A percentile compares a stretch with the other conserved stretches of the same genome.
These are phyloP conservation scores for Chloebia gouldiae DNA, from an alignment of 2,113 vertebrate genomes.

Conservation along the genomic window DNA sequence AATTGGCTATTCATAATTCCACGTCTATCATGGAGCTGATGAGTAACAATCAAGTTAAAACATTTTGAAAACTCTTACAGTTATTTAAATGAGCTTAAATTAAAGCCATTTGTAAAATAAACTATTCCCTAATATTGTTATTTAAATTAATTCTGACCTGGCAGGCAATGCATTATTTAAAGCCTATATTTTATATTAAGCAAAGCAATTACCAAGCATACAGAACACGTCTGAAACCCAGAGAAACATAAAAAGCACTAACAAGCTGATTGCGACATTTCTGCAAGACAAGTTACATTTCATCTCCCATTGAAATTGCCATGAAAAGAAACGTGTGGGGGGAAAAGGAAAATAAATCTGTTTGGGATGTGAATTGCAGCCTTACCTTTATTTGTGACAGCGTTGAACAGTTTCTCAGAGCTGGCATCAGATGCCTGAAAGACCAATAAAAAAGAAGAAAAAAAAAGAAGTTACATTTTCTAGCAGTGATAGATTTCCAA, in stretches of 20 bases:
- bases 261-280: conserved; percentile 54
- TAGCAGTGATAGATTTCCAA: neutral
- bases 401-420: conserved; percentile 96
- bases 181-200: conserved; percentile 61
- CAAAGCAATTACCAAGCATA: conserved; percentile 50
- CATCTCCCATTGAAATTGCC: conserved; percentile 49
- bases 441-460: conserved; percentile 52
- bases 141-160: conserved; percentile 68
- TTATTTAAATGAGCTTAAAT: conserved; percentile 59
- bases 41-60: conserved; percentile 63
- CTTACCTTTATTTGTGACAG: conserved; percentile 93
- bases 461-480: neutral
- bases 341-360: neutral
- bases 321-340: neutral
- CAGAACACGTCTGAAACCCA: conserved; percentile 57
- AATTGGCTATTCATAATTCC: conserved; percentile 58
- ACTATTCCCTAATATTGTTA: conserved; percentile 62
- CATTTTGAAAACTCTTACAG: conserved; percentile 54
- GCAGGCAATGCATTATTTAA: conserved; percentile 64
- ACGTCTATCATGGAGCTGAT: conserved; percentile 48
- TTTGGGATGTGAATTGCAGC: neutral
- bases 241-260: conserved; percentile 63
- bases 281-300: conserved; percentile 40
- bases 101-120: conserved; percentile 66
- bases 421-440: conserved; percentile 93